A percentile compares a stretch with the other conserved stretches of the same genome.
These are phyloP conservation scores for Drosophila pseudotalamancana DNA, from an alignment of 2,888 invertebrate species.

Conservation along the genomic window DNA sequence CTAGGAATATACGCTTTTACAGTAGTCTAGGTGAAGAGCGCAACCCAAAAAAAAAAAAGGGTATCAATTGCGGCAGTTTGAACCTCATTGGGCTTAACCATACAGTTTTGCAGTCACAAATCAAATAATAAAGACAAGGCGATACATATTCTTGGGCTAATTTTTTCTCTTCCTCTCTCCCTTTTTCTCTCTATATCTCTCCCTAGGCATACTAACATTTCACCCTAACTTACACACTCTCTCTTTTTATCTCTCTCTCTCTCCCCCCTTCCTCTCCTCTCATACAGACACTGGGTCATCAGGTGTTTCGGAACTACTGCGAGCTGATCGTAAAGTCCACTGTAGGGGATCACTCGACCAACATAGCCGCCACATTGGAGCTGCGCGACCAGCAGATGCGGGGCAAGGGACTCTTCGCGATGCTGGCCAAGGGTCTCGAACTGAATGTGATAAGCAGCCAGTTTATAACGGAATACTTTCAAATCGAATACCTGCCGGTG, in stretches of 20 bases:
- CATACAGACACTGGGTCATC: constrained; percentile 33
- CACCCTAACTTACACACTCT: too few relatives aligned
- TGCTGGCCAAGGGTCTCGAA: constrained; percentile 9
- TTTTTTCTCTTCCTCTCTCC: not conserved
- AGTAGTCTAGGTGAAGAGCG: too few relatives aligned
- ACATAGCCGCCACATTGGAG: not conserved
- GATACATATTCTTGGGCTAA: too few relatives aligned
- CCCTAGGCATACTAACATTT: too few relatives aligned
- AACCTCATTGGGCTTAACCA: too few relatives aligned
- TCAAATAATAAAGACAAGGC: too few relatives aligned
- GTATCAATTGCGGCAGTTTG: too few relatives aligned
- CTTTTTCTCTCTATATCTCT: too few relatives aligned
- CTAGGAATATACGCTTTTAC: too few relatives aligned
- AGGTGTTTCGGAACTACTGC: constrained; percentile 25
- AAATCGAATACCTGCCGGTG: not conserved
- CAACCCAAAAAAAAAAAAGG: too few relatives aligned
- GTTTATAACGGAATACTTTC: constrained; percentile 24
- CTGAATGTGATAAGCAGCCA: constrained; percentile 11
- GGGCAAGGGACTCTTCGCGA: constrained; percentile 27
- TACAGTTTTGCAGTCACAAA: too few relatives aligned
- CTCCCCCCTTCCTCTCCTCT: not conserved
- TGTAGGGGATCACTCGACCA: not conserved
- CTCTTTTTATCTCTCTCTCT: not conserved
- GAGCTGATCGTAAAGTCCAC: not conserved
- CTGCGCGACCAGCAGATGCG: constrained; percentile 29